Evolutionary conservation across 1,140 invertebrate genomes (phyloP), one percentile per base, ranked within the genome.

Genomic region (Gryllus bimaculatus): DNA sequence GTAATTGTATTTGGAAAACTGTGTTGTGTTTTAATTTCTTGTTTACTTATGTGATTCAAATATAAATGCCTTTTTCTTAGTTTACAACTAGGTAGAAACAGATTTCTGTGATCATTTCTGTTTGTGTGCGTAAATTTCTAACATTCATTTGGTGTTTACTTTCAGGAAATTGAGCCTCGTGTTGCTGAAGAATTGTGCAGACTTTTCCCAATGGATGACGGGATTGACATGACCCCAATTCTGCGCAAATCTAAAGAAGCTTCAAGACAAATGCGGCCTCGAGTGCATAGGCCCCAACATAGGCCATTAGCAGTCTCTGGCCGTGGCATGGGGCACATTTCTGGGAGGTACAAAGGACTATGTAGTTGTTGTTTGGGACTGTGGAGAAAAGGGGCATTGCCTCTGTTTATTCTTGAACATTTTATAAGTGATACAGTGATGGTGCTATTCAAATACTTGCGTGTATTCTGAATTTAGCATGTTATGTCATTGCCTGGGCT

Each of bases 101-200:
- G 26, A 39, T 39, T 1, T 39, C 26, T 39, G 26, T 5, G 5
- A 5, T 39, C 26, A 39, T 39, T 39, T 39, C 26, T 2, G 26
- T 39, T 39, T 2, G 26, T 39, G 26, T 5, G 5, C 26, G 1
- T 39, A 39, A 39, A 39, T 39, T 39, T 39, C 26, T 39, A 39
- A 39, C 26, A 39, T 39, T 39, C 26, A 39, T 39, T 39, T 39
- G 26, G 26, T 39, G 1, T 39, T 39, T 39, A 39, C 26, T 18
- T 77, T 39, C 97, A 98, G 90, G 96, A 98, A 90, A 96, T 99
- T 81, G 97, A 98, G 84, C 96, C 96, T 18, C 91, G 94, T 84
- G 95, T 98, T 80, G 98, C 95, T 54, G 95, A 96, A 85, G 95
- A 97, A 85, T 88, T 99, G 48, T 99, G 97, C 85, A 91, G 96